These are phyloP conservation scores for Chrysocyon brachyurus DNA, from an alignment of 2,797 vertebrate genomes.

Conservation along the genomic window DNA sequence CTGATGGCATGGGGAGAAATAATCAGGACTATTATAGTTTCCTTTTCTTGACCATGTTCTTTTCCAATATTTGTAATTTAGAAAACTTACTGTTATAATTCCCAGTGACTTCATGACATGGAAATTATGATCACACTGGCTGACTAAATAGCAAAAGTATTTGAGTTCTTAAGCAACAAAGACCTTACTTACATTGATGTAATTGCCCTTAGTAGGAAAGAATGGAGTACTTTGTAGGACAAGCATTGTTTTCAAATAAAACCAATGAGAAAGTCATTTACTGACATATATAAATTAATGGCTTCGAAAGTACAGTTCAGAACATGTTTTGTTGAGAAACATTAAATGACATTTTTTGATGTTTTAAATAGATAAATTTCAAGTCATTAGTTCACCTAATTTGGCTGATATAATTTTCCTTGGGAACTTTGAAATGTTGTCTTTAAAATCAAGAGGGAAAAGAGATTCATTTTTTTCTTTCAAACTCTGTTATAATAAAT, in stretches of 20 bases:
- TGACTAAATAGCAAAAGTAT: slow-evolving; percentile 51
- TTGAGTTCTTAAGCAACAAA: slow-evolving; percentile 61
- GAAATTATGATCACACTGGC: neutral
- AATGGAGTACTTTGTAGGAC: neutral
- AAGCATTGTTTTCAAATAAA: slow-evolving; percentile 63
- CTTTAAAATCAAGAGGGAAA: neutral
- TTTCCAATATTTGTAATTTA: neutral
- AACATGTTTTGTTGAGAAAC: neutral
- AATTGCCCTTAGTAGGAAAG: slow-evolving; percentile 6
- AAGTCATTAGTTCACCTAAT: neutral
- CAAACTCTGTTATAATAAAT: neutral
- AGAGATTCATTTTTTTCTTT: neutral
- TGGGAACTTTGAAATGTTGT: neutral
- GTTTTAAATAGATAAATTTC: neutral
- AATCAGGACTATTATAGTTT: neutral
- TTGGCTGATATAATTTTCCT: neutral
- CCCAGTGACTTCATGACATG: neutral
- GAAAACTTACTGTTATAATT: neutral
- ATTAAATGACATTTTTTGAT: neutral
- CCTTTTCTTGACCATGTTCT: neutral
- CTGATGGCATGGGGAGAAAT: neutral
- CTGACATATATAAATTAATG: neutral
- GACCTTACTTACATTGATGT: slow-evolving; percentile 47
- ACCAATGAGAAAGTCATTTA: neutral
- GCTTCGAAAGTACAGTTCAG: neutral